A percentile compares a stretch with the other conserved stretches of the same genome.
Evolutionary conservation across 64 coral and sea anemone species (phyloP).

Genomic region (Montipora sp.): DNA sequence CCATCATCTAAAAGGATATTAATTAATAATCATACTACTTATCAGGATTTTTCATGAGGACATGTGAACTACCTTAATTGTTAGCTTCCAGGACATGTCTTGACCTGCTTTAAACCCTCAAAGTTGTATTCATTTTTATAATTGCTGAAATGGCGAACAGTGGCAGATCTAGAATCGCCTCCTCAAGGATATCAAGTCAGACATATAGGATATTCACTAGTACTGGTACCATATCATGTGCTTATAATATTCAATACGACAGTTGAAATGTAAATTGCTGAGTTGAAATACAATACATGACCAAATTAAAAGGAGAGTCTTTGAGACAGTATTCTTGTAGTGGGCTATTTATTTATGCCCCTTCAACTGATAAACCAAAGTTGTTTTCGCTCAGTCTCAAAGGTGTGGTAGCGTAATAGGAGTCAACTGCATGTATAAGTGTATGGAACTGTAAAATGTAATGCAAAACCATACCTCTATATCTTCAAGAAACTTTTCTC

Average conservation of each 20-base stretch:
- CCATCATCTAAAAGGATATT: slow-evolving; percentile 51
- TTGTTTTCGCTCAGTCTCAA: slow-evolving; percentile 50
- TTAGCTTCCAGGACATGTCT: slow-evolving; percentile 55
- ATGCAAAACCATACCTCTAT: slow-evolving; percentile 56
- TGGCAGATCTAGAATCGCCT: slow-evolving; percentile 30
- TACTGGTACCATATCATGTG: slow-evolving; percentile 38
- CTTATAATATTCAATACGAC: slow-evolving; percentile 20
- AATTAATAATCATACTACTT: slow-evolving; percentile 53
- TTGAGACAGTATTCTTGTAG: slow-evolving; percentile 36
- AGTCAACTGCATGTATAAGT: slow-evolving; percentile 53
- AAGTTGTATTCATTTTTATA: slow-evolving; percentile 50
- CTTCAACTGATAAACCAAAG: slow-evolving; percentile 57
- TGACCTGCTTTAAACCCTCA: slow-evolving; percentile 55
- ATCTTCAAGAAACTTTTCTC: slow-evolving; percentile 63
- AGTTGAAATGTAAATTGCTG: slow-evolving; percentile 47
- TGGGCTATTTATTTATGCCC: slow-evolving; percentile 24
- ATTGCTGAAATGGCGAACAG: slow-evolving; percentile 51
- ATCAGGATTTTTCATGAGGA: slow-evolving; percentile 55
- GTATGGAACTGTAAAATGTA: slow-evolving; percentile 56
- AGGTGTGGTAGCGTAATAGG: slow-evolving; percentile 55
- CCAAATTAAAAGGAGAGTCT: slow-evolving; percentile 30
- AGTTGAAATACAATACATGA: slow-evolving; percentile 51
- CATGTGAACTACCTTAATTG: slow-evolving; percentile 55
- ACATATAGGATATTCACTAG: slow-evolving; percentile 54
- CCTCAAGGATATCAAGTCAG: slow-evolving; percentile 56